Percentiles rank a stretch among this genome's conserved stretches.
phyloP scores from a whole-genome alignment of 2,888 invertebrate species.

The Troilus luridus region DNA sequence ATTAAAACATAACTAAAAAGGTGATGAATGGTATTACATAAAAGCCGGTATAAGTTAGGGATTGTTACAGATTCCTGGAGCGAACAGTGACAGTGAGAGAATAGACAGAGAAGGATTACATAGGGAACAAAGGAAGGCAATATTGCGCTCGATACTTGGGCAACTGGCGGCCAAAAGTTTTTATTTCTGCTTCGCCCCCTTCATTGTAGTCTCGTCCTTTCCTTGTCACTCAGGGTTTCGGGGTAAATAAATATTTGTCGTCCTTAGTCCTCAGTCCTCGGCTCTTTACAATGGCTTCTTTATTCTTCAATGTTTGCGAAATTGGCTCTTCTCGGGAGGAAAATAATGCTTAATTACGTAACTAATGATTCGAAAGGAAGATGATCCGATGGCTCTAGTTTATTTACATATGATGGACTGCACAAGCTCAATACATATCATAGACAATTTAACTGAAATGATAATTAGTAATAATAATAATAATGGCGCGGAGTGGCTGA shows the following conservation, averaged over 20 bases:
- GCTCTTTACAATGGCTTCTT: not conserved
- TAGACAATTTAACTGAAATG: too few relatives aligned
- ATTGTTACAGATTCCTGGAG: not conserved
- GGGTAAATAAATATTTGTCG: not conserved
- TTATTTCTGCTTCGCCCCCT: not conserved
- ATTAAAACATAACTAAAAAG: not conserved
- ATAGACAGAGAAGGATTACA: slow-evolving; percentile 1
- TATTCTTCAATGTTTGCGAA: not conserved
- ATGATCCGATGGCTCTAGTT: too few relatives aligned
- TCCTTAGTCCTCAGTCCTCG: not conserved
- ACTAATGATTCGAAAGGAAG: not conserved
- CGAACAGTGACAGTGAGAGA: not conserved
- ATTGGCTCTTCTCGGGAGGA: not conserved
- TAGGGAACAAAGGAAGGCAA: not conserved
- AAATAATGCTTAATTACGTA: not conserved
- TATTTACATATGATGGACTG: too few relatives aligned
- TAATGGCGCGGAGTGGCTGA: too few relatives aligned
- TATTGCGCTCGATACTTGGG: slow-evolving; percentile 25
- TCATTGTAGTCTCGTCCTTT: slow-evolving; percentile 5
- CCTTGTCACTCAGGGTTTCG: not conserved
- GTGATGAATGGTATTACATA: not conserved
- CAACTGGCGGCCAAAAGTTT: slow-evolving; percentile 12
- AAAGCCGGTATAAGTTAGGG: not conserved
- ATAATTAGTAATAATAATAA: too few relatives aligned
- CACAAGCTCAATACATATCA: too few relatives aligned